Percentiles rank a stretch among this genome's conserved stretches.
phyloP scores from a whole-genome alignment of 2,797 vertebrate species.

The Sebastes cheni region DNA sequence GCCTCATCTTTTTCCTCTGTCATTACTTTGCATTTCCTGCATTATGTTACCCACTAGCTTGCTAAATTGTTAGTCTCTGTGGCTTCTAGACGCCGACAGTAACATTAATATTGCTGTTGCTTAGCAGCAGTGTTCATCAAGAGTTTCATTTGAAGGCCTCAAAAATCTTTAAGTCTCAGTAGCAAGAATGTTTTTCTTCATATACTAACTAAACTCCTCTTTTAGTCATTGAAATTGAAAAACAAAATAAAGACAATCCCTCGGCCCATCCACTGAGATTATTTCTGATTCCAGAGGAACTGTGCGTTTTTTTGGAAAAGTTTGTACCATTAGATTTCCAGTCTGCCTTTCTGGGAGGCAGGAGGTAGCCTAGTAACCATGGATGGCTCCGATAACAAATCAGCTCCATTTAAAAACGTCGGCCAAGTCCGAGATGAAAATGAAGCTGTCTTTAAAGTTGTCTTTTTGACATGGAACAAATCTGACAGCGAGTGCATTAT shows the following conservation, averaged over 20 bases:
- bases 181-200: neutral
- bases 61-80: too few relatives aligned
- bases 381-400: conserved; percentile 4
- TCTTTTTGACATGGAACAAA: neutral
- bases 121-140: too few relatives aligned
- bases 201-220: neutral
- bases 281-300: neutral
- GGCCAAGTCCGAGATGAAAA: neutral
- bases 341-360: neutral
- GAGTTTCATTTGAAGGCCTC: too few relatives aligned
- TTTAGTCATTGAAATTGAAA: neutral
- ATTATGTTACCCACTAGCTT: fast-evolving
- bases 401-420: neutral
- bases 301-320: neutral
- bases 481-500: conserved; percentile 3
- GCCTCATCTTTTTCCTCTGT: too few relatives aligned
- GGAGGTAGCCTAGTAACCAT: neutral
- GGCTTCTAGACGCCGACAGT: too few relatives aligned
- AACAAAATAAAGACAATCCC: neutral
- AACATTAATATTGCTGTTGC: too few relatives aligned
- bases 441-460: neutral
- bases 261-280: neutral
- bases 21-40: too few relatives aligned
- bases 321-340: neutral
- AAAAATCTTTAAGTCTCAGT: neutral